Conservation (phyloP, 2,797 vertebrate species). For the Phaenicophaeus curvirostris region DNA sequence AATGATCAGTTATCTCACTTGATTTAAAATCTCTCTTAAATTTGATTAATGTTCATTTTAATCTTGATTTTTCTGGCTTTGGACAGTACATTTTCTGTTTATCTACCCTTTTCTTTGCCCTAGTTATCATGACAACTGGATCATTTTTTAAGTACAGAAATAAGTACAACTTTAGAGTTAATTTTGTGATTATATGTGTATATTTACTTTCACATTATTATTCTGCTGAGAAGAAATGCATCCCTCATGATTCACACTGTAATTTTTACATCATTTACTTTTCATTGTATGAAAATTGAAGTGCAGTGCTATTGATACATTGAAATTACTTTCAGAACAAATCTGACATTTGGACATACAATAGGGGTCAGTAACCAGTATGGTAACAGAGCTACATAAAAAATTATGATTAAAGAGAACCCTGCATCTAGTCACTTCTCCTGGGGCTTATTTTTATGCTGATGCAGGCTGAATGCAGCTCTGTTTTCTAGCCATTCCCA, state of each 20-base stretch:
- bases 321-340: neutral
- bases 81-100: neutral
- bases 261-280: neutral
- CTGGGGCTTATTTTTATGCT: neutral
- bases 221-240: neutral
- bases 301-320: neutral
- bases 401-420: neutral
- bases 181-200: neutral
- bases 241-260: neutral
- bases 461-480: neutral
- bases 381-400: neutral
- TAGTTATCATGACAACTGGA: neutral
- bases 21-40: neutral
- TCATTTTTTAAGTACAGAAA: neutral
- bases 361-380: neutral
- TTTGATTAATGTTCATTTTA: neutral
- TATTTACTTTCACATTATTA: neutral
- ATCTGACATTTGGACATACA: neutral
- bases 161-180: neutral
- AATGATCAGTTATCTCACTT: neutral
- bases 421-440: neutral
- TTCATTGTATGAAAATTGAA: neutral
- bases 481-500: neutral
- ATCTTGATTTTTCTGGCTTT: neutral
- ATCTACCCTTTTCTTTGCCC: neutral